Conservation (phyloP, 2,113 vertebrate genomes). For the Psittacus erithacus region DNA sequence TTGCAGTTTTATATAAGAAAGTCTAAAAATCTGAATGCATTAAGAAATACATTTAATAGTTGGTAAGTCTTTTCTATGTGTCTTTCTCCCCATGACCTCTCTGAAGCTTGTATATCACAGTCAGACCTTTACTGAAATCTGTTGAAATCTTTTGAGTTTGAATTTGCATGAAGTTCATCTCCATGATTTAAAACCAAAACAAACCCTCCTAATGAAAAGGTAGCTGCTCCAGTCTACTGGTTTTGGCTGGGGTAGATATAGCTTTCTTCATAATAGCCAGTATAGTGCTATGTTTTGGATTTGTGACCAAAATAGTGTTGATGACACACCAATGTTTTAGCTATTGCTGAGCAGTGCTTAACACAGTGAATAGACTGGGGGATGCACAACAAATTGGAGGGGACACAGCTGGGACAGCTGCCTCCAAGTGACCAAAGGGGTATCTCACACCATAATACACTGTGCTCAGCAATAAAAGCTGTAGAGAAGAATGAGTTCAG, state of each 20-base stretch:
- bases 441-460: fast-evolving
- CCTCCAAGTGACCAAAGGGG: not conserved
- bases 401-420: not conserved
- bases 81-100: not conserved
- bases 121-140: not conserved
- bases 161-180: not conserved
- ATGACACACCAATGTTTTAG: not conserved
- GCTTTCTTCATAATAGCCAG: not conserved
- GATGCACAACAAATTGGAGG: not conserved
- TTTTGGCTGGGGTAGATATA: not conserved
- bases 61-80: not conserved
- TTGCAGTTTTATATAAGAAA: not conserved
- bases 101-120: not conserved
- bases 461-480: not conserved
- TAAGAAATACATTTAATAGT: not conserved
- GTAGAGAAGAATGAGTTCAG: not conserved
- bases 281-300: not conserved
- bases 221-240: not conserved
- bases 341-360: not conserved
- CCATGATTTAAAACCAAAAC: not conserved
- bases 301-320: not conserved
- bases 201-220: not conserved
- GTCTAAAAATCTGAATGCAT: not conserved
- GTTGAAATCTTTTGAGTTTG: not conserved
- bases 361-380: not conserved